These are phyloP conservation scores for Crypturellus undulatus DNA, from an alignment of 2,113 vertebrate genomes.

Conservation along the genomic window DNA sequence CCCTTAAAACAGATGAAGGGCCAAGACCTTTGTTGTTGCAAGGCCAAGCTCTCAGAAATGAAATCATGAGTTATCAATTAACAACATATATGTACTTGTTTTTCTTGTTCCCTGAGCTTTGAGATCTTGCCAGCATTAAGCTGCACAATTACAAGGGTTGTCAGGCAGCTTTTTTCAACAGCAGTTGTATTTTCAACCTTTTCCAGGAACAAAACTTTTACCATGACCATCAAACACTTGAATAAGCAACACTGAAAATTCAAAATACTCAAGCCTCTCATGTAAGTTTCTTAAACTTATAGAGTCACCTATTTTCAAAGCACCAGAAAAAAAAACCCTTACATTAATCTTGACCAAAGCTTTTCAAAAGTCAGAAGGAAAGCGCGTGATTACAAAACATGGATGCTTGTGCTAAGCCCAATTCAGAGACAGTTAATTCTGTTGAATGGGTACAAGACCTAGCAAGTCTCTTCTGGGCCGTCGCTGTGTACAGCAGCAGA, in stretches of 20 bases:
- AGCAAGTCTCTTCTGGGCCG: not conserved
- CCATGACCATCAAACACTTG: not conserved
- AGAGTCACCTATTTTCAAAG: not conserved
- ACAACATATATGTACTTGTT: fast-evolving
- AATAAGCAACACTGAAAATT: not conserved
- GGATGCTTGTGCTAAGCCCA: not conserved
- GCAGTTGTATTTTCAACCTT: not conserved
- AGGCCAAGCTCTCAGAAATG: not conserved
- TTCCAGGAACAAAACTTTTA: not conserved
- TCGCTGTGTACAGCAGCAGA: slow-evolving; percentile 47
- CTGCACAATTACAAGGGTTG: fast-evolving
- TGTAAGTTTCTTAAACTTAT: not conserved
- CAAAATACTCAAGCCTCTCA: too few relatives aligned
- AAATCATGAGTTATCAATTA: fast-evolving
- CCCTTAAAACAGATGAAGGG: not conserved
- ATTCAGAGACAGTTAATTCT: not conserved
- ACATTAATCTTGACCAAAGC: too few relatives aligned
- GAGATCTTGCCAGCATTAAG: not conserved
- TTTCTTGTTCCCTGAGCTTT: not conserved
- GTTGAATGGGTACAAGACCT: not conserved
- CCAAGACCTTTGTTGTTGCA: fast-evolving
- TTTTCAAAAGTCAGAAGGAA: not conserved
- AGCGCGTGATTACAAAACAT: not conserved
- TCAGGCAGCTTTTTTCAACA: not conserved
- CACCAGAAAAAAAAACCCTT: too few relatives aligned